Percentiles rank a stretch among this genome's conserved stretches.
Conservation (phyloP, 2,888 invertebrate species). For the Aradus depressus region DNA sequence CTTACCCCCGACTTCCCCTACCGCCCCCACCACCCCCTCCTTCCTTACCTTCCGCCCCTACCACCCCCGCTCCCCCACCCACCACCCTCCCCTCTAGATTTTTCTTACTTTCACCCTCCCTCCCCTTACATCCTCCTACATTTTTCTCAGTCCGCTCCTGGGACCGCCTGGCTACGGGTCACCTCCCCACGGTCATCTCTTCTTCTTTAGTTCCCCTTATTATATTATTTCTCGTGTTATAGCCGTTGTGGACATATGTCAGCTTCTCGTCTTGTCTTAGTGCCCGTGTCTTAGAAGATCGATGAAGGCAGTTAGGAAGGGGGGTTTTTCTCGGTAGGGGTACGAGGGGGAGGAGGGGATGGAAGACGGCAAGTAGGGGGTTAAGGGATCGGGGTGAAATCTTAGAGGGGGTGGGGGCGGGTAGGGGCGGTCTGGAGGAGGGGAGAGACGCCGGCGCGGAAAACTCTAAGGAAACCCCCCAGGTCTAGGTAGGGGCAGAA, state of each 20-base stretch:
- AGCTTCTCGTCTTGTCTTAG: not conserved
- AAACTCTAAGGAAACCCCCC: slow-evolving; percentile 32
- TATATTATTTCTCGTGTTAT: not conserved
- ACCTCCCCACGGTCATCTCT: not conserved
- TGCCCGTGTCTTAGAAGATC: slow-evolving; percentile 4
- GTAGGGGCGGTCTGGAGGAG: slow-evolving; percentile 26
- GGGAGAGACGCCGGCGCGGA: slow-evolving; percentile 33
- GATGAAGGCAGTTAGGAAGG: slow-evolving; percentile 6
- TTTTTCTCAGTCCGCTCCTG: slow-evolving; percentile 2
- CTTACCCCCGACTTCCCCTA: slow-evolving; percentile 9
- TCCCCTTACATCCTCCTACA: not conserved
- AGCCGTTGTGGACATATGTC: not conserved
- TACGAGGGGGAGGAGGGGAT: slow-evolving; percentile 12
- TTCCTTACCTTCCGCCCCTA: slow-evolving; percentile 2
- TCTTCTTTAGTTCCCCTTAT: not conserved
- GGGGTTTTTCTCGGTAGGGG: slow-evolving; percentile 13
- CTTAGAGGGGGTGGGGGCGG: slow-evolving; percentile 20
- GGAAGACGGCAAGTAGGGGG: slow-evolving; percentile 12
- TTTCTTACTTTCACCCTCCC: slow-evolving; percentile 3
- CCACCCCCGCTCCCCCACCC: slow-evolving; percentile 7
- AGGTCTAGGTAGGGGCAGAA: slow-evolving; percentile 21
- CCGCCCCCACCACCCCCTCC: slow-evolving; percentile 7
- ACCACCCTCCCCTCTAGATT: slow-evolving; percentile 10
- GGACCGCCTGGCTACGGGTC: not conserved
- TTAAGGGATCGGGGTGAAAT: slow-evolving; percentile 20